Percentiles rank a stretch among this genome's conserved stretches.
These are phyloP conservation scores for Megastigmus dorsalis DNA, from an alignment of 2,888 invertebrate species.

Conservation along the genomic window DNA sequence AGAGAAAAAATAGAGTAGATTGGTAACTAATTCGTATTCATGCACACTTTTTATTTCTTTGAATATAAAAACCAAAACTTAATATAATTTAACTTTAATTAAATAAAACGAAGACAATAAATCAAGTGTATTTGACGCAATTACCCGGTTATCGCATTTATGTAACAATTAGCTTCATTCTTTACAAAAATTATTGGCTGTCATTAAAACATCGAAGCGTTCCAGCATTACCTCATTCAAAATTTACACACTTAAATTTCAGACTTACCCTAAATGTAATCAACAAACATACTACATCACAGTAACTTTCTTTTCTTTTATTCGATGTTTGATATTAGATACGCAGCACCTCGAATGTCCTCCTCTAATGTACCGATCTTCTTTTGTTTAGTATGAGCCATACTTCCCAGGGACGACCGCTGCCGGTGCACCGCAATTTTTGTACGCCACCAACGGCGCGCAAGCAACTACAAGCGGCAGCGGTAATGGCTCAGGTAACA, in stretches of 20 bases:
- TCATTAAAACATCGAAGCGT: constrained; percentile 1
- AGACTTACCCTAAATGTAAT: too few species aligned
- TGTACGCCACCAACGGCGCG: constrained; percentile 73
- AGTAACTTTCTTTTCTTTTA: neutral
- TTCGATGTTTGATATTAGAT: constrained; percentile 36
- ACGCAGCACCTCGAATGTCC: neutral
- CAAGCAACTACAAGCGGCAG: constrained; percentile 66
- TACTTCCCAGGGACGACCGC: constrained; percentile 72
- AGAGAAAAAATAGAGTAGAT: too few species aligned
- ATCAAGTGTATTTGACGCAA: too few species aligned
- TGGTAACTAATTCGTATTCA: too few species aligned
- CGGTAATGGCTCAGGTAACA: constrained; percentile 59
- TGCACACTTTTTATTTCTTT: too few species aligned
- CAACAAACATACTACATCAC: neutral
- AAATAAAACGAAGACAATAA: too few species aligned
- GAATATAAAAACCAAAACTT: too few species aligned
- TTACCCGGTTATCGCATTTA: neutral
- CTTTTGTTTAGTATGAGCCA: constrained; percentile 70
- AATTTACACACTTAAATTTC: neutral
- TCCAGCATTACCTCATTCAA: neutral
- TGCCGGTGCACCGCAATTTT: constrained; percentile 73
- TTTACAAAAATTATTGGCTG: constrained; percentile 13
- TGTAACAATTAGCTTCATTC: constrained; percentile 29
- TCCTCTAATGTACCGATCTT: neutral
- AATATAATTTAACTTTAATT: too few species aligned